phyloP scores from a whole-genome alignment of 2,888 invertebrate species.

The Zygogramma bicolorata region DNA sequence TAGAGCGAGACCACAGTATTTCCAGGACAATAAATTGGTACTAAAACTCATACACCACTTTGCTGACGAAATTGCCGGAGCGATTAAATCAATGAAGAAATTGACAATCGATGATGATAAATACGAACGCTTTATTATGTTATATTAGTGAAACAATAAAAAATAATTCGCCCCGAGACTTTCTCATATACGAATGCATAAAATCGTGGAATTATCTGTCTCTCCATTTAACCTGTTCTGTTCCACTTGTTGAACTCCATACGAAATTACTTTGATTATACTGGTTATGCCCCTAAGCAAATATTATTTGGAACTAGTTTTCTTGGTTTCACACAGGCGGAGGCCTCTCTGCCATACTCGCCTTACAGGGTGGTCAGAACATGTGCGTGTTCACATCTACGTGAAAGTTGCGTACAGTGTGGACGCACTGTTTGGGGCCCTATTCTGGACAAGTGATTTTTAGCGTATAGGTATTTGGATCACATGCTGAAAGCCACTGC shows the following conservation, averaged over 20 bases:
- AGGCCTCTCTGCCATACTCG: slow-evolving; percentile 25
- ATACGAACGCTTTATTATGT: background rate
- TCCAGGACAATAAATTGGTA: background rate
- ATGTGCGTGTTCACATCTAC: background rate
- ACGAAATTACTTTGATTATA: slow-evolving; percentile 40
- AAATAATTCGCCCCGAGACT: background rate
- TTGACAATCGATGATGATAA: background rate
- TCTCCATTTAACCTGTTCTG: slow-evolving; percentile 29
- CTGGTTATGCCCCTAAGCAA: slow-evolving; percentile 40
- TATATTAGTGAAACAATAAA: background rate
- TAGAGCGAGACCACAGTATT: background rate
- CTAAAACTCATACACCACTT: background rate
- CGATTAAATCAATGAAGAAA: background rate
- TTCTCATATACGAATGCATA: background rate
- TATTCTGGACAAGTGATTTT: no score
- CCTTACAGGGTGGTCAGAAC: background rate
- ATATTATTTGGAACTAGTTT: slow-evolving; percentile 37
- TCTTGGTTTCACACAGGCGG: slow-evolving; percentile 28
- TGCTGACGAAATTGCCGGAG: background rate
- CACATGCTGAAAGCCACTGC: no score
- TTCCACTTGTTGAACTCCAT: slow-evolving; percentile 39
- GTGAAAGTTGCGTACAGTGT: background rate
- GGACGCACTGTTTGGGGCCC: background rate
- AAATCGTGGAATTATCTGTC: slow-evolving; percentile 10
- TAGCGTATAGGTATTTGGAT: no score